Evolutionary conservation across 1,140 invertebrate species (phyloP).

Genomic region (Sminthurides bifidus): DNA sequence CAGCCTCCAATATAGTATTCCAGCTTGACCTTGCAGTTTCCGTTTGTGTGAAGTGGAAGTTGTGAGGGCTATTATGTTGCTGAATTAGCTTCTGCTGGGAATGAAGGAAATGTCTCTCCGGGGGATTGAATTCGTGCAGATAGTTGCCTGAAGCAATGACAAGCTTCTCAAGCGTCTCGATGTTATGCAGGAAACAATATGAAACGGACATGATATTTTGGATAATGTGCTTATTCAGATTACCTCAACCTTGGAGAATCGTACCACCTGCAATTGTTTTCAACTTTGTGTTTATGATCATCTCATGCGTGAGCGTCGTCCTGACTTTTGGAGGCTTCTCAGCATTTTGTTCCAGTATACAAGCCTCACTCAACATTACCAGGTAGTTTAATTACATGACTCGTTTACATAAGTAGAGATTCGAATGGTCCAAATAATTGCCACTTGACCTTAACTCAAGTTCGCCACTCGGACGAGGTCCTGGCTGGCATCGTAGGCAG

Average conservation of each 20-base stretch:
- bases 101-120: not conserved
- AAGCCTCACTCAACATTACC: constrained; percentile 15
- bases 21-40: not conserved
- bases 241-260: constrained; percentile 31
- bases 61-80: too few relatives aligned
- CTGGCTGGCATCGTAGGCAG: too few relatives aligned
- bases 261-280: constrained; percentile 31
- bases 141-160: not conserved
- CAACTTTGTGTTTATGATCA: constrained; percentile 27
- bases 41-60: too few relatives aligned
- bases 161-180: not conserved
- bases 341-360: constrained; percentile 23
- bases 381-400: constrained; percentile 6
- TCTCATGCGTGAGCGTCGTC: constrained; percentile 22
- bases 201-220: not conserved
- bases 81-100: not conserved
- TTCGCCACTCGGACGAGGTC: too few relatives aligned
- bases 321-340: constrained; percentile 25
- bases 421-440: not conserved
- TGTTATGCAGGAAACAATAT: not conserved
- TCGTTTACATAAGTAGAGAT: not conserved
- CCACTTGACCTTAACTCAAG: not conserved
- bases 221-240: constrained; percentile 11
- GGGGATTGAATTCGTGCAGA: not conserved
- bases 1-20: not conserved